A percentile compares a stretch with the other conserved stretches of the same genome.
phyloP scores from a whole-genome alignment of 2,888 invertebrate genomes.

The Caradrina clavipalpis region DNA sequence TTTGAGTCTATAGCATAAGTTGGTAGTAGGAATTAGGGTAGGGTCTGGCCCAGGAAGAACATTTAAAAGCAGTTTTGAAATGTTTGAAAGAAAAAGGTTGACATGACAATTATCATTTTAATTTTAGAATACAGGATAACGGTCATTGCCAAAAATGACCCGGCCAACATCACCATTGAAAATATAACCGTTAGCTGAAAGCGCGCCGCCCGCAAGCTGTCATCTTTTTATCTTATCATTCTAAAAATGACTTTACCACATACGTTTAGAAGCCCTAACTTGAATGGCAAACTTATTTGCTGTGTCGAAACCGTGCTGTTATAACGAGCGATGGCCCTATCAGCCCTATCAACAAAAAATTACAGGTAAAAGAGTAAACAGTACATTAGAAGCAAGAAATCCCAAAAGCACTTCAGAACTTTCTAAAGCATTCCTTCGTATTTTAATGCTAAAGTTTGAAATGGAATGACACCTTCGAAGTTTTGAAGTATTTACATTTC shows the following conservation, averaged over 20 bases:
- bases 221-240: no score
- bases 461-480: slow-evolving; percentile 56
- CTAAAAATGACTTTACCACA: no score
- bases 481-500: slow-evolving; percentile 61
- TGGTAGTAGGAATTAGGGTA: slow-evolving; percentile 13
- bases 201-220: no score
- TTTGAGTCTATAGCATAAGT: slow-evolving; percentile 28
- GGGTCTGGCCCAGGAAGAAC: background rate
- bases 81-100: background rate
- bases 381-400: slow-evolving; percentile 28
- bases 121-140: background rate
- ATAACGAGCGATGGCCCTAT: no score
- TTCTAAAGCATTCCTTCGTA: slow-evolving; percentile 45
- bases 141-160: no score
- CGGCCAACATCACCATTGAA: no score
- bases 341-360: background rate
- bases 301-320: no score
- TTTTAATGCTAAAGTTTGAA: slow-evolving; percentile 47
- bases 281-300: no score
- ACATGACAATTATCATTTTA: background rate
- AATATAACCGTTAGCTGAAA: no score
- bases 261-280: no score
- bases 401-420: slow-evolving; percentile 45
- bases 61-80: background rate
- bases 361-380: slow-evolving; percentile 1